Evolutionary conservation across 2,113 vertebrate species (phyloP).

Genomic region (Siphamia tubifer): DNA sequence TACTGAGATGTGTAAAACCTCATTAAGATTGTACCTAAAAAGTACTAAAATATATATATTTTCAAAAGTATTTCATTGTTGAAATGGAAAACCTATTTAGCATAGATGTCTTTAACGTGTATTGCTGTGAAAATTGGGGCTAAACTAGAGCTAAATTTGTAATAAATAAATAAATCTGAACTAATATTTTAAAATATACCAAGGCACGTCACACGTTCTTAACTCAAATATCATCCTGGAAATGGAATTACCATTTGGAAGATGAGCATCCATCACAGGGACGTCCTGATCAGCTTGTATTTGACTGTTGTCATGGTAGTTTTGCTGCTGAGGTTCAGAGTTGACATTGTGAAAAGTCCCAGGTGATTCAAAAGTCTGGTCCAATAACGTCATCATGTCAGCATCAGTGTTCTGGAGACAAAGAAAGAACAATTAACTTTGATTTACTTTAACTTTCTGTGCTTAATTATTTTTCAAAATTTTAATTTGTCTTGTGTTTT

Average conservation of each 20-base stretch:
- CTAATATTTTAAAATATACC: neutral
- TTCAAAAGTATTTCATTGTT: too few relatives aligned
- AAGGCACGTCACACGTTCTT: neutral
- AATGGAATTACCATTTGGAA: slow-evolving; percentile 76
- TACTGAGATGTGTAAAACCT: too few relatives aligned
- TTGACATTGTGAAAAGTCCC: neutral
- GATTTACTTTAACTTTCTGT: neutral
- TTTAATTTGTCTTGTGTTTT: neutral
- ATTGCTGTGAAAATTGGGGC: too few relatives aligned
- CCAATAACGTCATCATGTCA: slow-evolving; percentile 58
- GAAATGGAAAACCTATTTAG: too few relatives aligned
- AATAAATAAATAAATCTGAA: too few relatives aligned
- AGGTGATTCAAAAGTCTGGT: neutral
- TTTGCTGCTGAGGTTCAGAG: neutral
- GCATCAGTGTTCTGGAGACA: slow-evolving; percentile 83
- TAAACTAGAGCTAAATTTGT: too few relatives aligned
- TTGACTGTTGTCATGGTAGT: neutral
- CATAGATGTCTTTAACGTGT: too few relatives aligned
- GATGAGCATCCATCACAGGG: slow-evolving; percentile 80
- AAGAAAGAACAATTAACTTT: neutral
- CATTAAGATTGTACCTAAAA: too few relatives aligned
- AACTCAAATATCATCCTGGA: slow-evolving; percentile 30
- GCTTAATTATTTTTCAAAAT: too few relatives aligned
- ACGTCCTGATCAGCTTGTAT: slow-evolving; percentile 78
- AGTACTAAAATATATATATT: too few relatives aligned